Evolutionary conservation across 1,140 invertebrate genomes (phyloP).

Genomic region (Monochamus saltuarius): DNA sequence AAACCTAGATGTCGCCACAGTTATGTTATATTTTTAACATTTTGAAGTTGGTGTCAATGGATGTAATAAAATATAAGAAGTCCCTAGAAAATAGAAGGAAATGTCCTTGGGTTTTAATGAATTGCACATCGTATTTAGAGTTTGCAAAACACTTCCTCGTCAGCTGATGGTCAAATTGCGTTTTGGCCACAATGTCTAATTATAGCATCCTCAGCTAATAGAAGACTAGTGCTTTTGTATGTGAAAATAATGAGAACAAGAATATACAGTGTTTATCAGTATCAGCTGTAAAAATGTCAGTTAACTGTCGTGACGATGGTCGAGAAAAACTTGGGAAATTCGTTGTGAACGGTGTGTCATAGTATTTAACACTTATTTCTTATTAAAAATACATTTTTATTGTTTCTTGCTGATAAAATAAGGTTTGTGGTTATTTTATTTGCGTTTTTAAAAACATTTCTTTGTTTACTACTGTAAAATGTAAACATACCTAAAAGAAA

Average conservation of each 20-base stretch:
- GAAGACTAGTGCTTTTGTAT: background rate
- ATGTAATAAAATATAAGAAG: background rate
- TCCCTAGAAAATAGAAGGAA: slow-evolving; percentile 11
- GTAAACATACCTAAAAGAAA: slow-evolving; percentile 4
- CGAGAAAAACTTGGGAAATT: slow-evolving; percentile 31
- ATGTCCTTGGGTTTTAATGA: slow-evolving; percentile 39
- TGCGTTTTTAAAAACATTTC: background rate
- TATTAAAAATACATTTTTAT: slow-evolving; percentile 8
- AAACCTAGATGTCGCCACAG: no score
- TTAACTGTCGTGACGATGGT: slow-evolving; percentile 28
- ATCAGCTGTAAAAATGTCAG: slow-evolving; percentile 46
- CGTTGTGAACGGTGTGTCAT: slow-evolving; percentile 28
- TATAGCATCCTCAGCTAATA: slow-evolving; percentile 25
- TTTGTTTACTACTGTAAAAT: slow-evolving; percentile 13
- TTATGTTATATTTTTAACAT: no score
- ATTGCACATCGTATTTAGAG: slow-evolving; percentile 30
- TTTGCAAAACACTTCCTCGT: slow-evolving; percentile 41
- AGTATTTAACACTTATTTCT: slow-evolving; percentile 16
- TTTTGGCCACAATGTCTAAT: slow-evolving; percentile 38
- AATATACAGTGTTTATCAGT: slow-evolving; percentile 33
- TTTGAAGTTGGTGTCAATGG: no score
- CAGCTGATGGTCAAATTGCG: slow-evolving; percentile 45
- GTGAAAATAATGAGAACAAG: slow-evolving; percentile 14
- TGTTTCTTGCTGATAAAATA: background rate
- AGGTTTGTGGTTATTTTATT: background rate